Base-by-base conservation (phyloP, 2,113 vertebrate genomes). In the Marmota monax region DNA sequence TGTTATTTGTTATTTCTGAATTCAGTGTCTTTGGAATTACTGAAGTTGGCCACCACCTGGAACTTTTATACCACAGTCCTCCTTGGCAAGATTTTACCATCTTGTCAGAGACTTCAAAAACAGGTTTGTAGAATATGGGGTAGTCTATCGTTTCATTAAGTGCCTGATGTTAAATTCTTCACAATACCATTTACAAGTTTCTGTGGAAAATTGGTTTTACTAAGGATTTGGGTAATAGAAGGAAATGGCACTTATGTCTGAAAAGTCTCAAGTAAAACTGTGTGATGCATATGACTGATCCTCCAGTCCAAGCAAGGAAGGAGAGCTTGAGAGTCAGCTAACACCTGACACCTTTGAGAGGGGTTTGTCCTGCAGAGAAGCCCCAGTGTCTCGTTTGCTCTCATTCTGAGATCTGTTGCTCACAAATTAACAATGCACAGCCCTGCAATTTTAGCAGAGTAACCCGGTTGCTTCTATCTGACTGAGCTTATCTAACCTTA, bases 41-140 rank as follows among this genome's bases (percentile, higher is more conserved):
- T 65, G 25, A 18, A 56, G 32, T 17, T 77, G 17, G 8, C n/a
- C 56, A 45, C 7, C 22, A 51, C 5, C 51, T 65, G 25, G 70
- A 63, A 56, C 17, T 89, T 69, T 37, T 11, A 18, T 22, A 14
- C 32, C 29, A 34, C 3, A 11, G 3, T 79, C 8, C n/a, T 84
- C 25, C 7, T 56, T 16, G n/a, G 4, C 0, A 27, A 53, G 45
- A 73, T 37, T 4, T 9, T 2, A 12, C 2, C 3, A 17, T 9
- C 22, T 78, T 25, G 2, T 42, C 39, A 25, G 8, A 61, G 37
- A 76, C 58, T 82, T 94, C 29, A 63, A 56, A 80, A 22, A 63
- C 42, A 72, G 25, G 6, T 2, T 65, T n/a, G 39, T 37, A 72
- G 29, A 67, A 34, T 10, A 23, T 27, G 12, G 1, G 3, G 0